Conservation (phyloP, 2,888 invertebrate genomes). For the Agrotis segetum region DNA sequence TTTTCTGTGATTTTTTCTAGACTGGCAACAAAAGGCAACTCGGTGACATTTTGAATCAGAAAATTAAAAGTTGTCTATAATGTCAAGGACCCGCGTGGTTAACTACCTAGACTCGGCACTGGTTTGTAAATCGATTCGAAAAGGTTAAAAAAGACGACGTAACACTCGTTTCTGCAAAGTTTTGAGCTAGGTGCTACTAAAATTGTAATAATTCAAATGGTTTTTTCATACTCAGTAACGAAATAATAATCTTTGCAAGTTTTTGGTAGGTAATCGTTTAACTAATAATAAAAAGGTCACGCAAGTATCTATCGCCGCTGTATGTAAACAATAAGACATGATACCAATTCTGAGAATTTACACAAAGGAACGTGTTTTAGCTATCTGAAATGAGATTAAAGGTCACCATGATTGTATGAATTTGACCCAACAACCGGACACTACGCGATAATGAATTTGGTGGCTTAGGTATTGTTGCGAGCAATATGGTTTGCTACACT, state of each 20-base stretch:
- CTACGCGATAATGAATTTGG: conserved; percentile 80
- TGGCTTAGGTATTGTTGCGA: conserved; percentile 60
- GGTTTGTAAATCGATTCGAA: conserved; percentile 59
- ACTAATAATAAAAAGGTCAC: conserved; percentile 60
- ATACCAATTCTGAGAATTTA: conserved; percentile 83
- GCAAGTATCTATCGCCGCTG: conserved; percentile 64
- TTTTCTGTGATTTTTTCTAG: conserved; percentile 20
- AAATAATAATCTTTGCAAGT: conserved; percentile 38
- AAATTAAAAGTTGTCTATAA: conserved; percentile 73
- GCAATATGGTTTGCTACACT: background rate
- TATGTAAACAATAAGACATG: conserved; percentile 78
- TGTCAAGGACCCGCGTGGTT: conserved; percentile 70
- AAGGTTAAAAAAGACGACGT: conserved; percentile 60
- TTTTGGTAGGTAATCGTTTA: conserved; percentile 26
- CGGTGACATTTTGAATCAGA: conserved; percentile 65
- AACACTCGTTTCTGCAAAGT: conserved; percentile 26
- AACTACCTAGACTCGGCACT: conserved; percentile 52
- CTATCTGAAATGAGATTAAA: conserved; percentile 87
- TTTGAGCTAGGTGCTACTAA: background rate
- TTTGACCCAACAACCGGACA: conserved; percentile 88
- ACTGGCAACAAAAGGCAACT: conserved; percentile 32
- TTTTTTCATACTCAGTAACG: conserved; percentile 11
- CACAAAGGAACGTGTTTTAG: conserved; percentile 83
- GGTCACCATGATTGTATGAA: conserved; percentile 87
- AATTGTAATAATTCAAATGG: conserved; percentile 9